These are phyloP conservation scores for Burhinus oedicnemus DNA, from an alignment of 2,113 vertebrate species.

Conservation along the genomic window DNA sequence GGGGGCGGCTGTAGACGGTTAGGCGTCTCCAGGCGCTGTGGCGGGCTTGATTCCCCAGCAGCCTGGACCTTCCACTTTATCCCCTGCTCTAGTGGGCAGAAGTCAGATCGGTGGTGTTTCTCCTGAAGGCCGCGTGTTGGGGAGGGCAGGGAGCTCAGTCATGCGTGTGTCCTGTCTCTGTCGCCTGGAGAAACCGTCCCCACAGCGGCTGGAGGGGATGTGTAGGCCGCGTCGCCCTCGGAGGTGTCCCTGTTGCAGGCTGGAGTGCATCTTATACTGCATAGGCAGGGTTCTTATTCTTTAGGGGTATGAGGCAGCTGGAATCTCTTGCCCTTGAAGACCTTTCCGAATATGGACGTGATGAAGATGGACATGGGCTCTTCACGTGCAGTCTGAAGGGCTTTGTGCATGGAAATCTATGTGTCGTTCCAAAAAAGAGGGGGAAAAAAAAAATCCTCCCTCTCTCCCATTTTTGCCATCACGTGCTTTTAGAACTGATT, in stretches of 20 bases:
- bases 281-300: fast-evolving
- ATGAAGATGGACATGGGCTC: background rate
- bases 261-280: background rate
- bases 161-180: fast-evolving
- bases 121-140: background rate
- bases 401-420: background rate
- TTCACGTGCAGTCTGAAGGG: background rate
- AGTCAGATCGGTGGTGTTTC: fast-evolving
- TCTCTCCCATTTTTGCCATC: background rate
- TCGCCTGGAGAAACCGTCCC: fast-evolving
- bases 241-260: background rate
- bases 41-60: background rate
- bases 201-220: background rate
- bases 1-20: fast-evolving
- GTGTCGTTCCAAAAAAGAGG: background rate
- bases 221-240: fast-evolving
- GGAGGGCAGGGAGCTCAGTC: background rate
- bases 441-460: too few relatives aligned
- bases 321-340: background rate
- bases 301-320: background rate
- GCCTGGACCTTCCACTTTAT: background rate
- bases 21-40: too few relatives aligned
- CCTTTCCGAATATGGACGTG: background rate
- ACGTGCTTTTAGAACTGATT: background rate
- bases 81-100: background rate